Base-by-base conservation (phyloP, 2,113 vertebrate species). In the Xenopus borealis region DNA sequence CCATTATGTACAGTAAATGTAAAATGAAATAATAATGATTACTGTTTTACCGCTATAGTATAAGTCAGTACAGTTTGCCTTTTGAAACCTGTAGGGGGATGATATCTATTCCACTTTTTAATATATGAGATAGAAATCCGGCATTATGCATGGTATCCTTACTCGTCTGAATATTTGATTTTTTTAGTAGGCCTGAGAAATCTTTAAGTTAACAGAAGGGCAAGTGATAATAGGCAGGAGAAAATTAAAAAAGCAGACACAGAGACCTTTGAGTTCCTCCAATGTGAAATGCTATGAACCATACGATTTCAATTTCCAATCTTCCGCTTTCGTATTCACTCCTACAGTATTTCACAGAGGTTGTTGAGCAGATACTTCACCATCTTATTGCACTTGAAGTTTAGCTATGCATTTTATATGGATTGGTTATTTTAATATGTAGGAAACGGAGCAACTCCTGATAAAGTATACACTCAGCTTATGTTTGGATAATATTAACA, bases 221-320 rank as follows among this genome's bases (percentile, higher is more conserved):
- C 81, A 87, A 85, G 79, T 82, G 81, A 87, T 84, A 82, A 76
- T 83, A 80, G 77, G 66, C 44, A 79, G 77, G 82, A 85, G 81
- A 82, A 87, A 86, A 81, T 86, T 75, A 19, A 78, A 80, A 83
- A 81, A 72, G 20, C 78, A 71, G 76, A 80, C 71, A 82, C 68
- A 85, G 78, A 80, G 80, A 82, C 47, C 79, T 83, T 88, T 86
- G 81, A 84, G 84, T 83, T 71, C 72, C 65, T 78, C 80, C 85
- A 81, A 85, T 85, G 77, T 72, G 83, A 87, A 88, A 82, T 80
- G 80, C 84, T 86, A 33, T 85, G 80, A 89, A 88, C 83, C 86
- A 83, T 86, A 82, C 83, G 83, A 85, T 87, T 88, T 81, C 83
- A 85, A 88, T 87, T 87, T 78, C 85, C 83, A 82, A 78, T 81